Conservation (phyloP, 2,888 invertebrate species). For the Synanthedon tipuliformis region DNA sequence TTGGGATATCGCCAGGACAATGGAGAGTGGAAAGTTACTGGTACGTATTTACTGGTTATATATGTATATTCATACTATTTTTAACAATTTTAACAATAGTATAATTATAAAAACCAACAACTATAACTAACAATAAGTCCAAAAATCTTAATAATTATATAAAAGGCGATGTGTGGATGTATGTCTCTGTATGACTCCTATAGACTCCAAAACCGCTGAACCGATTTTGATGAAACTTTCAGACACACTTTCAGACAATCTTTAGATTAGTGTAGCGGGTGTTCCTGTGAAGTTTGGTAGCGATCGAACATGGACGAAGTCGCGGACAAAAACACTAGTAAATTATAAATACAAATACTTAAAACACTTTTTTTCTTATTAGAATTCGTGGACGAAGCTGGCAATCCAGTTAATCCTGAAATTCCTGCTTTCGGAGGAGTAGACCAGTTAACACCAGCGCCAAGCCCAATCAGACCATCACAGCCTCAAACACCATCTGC, state of each 20-base stretch:
- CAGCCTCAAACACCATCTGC: conserved; percentile 5
- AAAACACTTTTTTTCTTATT: not conserved
- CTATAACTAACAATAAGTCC: not conserved
- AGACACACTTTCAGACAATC: too few species aligned
- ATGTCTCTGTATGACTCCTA: too few species aligned
- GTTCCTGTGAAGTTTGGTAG: too few species aligned
- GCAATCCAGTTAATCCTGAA: conserved; percentile 22
- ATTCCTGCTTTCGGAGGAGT: not conserved
- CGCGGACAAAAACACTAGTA: not conserved
- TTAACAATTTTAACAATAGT: not conserved
- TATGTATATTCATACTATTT: not conserved
- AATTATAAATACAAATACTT: not conserved
- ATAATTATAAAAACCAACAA: too few species aligned
- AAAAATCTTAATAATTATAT: too few species aligned
- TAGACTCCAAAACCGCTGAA: too few species aligned
- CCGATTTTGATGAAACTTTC: too few species aligned
- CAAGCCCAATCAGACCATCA: conserved; percentile 3
- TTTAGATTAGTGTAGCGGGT: too few species aligned
- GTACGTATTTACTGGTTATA: conserved; percentile 25
- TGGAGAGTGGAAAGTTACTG: conserved; percentile 67
- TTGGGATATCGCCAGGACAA: conserved; percentile 78
- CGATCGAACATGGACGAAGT: too few species aligned
- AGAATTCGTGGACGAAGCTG: conserved; percentile 47
- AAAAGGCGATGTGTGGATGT: too few species aligned
- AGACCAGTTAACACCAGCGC: not conserved